Percentiles rank a stretch among this genome's conserved stretches.
Conservation (phyloP, 1,140 invertebrate genomes). For the Heliconius hermathena region DNA sequence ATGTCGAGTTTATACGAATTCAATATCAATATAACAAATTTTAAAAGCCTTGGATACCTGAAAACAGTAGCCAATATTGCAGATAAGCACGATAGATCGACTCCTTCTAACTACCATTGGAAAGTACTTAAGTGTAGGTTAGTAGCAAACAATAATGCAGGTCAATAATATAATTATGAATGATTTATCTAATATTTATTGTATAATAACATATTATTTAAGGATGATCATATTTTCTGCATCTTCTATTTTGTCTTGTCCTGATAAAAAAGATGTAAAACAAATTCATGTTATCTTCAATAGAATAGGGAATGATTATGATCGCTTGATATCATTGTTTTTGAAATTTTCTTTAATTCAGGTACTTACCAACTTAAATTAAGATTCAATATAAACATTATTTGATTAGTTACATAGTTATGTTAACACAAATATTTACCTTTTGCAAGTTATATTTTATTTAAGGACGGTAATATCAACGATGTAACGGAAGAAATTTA, state of each 20-base stretch:
- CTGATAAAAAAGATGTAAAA: constrained; percentile 64
- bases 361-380: constrained; percentile 46
- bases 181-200: background rate
- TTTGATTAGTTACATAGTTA: background rate
- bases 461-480: constrained; percentile 62
- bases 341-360: constrained; percentile 65
- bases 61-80: constrained; percentile 60
- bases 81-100: constrained; percentile 72
- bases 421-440: background rate
- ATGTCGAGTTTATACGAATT: constrained; percentile 44
- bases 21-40: constrained; percentile 53
- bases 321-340: constrained; percentile 65
- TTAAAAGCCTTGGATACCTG: constrained; percentile 61
- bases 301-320: constrained; percentile 64
- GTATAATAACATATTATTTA: constrained; percentile 32
- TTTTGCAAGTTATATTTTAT: constrained; percentile 7
- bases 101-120: constrained; percentile 74
- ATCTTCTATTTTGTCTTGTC: constrained; percentile 69
- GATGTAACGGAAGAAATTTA: constrained; percentile 57
- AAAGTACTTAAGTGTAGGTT: constrained; percentile 80
- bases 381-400: background rate
- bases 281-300: constrained; percentile 72
- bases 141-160: constrained; percentile 9
- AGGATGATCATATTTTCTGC: constrained; percentile 79
- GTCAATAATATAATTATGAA: background rate